Evolutionary conservation across 2,113 vertebrate genomes (phyloP).

Genomic region (Lucifuga dentata): DNA sequence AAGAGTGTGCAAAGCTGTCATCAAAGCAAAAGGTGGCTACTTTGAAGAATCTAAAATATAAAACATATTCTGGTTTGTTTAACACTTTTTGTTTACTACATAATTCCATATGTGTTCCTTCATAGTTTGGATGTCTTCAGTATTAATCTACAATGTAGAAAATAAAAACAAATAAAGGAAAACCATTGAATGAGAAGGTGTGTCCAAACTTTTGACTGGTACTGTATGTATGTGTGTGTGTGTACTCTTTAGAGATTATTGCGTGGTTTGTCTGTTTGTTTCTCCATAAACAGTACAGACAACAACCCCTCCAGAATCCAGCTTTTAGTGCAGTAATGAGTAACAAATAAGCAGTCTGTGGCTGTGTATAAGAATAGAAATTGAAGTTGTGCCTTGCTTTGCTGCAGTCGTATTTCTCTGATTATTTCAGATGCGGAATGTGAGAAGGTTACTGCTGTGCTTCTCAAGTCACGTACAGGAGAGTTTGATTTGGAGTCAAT

Average conservation of each 20-base stretch:
- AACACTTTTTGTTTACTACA: no score
- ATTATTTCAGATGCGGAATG: slow-evolving; percentile 76
- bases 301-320: slow-evolving; percentile 26
- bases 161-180: no score
- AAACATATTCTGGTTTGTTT: no score
- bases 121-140: no score
- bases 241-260: slow-evolving; percentile 21
- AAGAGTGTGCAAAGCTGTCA: no score
- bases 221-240: slow-evolving; percentile 9
- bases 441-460: slow-evolving; percentile 77
- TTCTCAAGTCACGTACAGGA: slow-evolving; percentile 84
- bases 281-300: slow-evolving; percentile 35
- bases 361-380: slow-evolving; percentile 30
- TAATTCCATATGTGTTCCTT: no score
- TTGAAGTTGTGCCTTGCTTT: slow-evolving; percentile 11
- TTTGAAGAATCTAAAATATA: no score
- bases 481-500: slow-evolving; percentile 87
- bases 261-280: slow-evolving; percentile 24
- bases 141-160: no score
- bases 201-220: no score
- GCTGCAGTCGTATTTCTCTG: slow-evolving; percentile 16
- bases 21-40: no score
- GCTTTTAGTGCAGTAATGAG: slow-evolving; percentile 49
- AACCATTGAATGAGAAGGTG: no score
- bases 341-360: slow-evolving; percentile 33